Conservation (phyloP, 2,888 invertebrate genomes). For the Metellina segmentata region DNA sequence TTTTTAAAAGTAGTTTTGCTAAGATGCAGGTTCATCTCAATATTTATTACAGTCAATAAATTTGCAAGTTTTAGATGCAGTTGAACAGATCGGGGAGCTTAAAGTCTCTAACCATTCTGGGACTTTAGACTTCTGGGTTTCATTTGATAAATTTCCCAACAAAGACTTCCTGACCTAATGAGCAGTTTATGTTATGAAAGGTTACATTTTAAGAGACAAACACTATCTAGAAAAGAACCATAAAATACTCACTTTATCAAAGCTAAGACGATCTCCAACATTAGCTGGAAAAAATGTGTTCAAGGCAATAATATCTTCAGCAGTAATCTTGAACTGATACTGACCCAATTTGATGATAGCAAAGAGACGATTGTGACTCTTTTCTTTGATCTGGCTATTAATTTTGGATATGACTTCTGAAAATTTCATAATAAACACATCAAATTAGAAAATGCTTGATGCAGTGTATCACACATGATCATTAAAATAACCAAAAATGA, state of each 20-base stretch:
- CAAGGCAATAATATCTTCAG: conserved; percentile 91
- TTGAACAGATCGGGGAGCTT: too few relatives aligned
- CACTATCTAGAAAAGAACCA: too few relatives aligned
- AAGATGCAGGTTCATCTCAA: too few relatives aligned
- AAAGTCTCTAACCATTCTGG: too few relatives aligned
- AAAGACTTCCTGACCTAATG: too few relatives aligned
- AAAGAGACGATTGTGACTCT: conserved; percentile 86
- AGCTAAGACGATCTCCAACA: conserved; percentile 88
- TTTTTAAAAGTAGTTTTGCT: too few relatives aligned
- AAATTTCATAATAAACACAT: conserved; percentile 31
- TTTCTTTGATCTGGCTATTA: conserved; percentile 84
- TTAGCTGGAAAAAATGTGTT: conserved; percentile 91
- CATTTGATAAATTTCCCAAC: too few relatives aligned
- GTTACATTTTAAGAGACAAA: too few relatives aligned
- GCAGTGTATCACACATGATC: background rate
- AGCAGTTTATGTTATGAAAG: too few relatives aligned
- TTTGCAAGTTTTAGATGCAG: too few relatives aligned
- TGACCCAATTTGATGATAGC: conserved; percentile 91
- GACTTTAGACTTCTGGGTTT: too few relatives aligned
- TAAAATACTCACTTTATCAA: conserved; percentile 87
- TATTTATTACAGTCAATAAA: too few relatives aligned
- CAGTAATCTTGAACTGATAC: conserved; percentile 91
- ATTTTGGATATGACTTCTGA: conserved; percentile 85
- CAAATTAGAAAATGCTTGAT: background rate
- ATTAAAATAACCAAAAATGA: background rate